Percentiles rank a stretch among this genome's conserved stretches.
Conservation (phyloP, 2,888 invertebrate genomes). For the Zygaena filipendulae region DNA sequence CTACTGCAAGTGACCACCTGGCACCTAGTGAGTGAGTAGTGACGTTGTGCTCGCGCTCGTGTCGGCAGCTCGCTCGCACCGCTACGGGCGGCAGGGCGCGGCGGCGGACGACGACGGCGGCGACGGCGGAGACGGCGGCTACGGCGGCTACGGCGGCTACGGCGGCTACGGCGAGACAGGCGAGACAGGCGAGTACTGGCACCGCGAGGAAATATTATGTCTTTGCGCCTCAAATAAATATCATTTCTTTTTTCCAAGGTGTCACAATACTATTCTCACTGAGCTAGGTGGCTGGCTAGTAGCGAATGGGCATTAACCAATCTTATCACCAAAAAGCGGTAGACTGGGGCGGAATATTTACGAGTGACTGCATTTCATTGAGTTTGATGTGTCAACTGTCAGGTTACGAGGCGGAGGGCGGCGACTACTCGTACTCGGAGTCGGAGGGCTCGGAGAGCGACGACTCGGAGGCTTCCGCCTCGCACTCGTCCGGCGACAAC, state of each 20-base stretch:
- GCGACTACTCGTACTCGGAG: constrained; percentile 45
- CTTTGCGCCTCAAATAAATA: too few relatives aligned
- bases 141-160: constrained; percentile 28
- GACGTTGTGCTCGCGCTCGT: constrained; percentile 10
- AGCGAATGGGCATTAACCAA: not conserved
- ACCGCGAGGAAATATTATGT: too few relatives aligned
- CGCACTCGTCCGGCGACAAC: constrained; percentile 28
- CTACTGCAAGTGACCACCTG: too few relatives aligned
- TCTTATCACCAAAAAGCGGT: too few relatives aligned
- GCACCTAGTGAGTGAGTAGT: not conserved
- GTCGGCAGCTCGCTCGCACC: constrained; percentile 81
- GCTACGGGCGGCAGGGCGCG: constrained; percentile 86
- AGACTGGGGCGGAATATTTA: too few relatives aligned
- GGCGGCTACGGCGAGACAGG: constrained; percentile 49
- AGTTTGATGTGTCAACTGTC: constrained; percentile 1
- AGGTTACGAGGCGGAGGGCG: constrained; percentile 65
- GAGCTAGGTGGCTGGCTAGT: too few relatives aligned
- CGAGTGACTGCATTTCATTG: too few relatives aligned
- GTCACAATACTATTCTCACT: too few relatives aligned
- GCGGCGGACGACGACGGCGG: constrained; percentile 74
- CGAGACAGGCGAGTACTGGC: too few relatives aligned
- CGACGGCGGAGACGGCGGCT: constrained; percentile 44
- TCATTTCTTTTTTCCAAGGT: too few relatives aligned
- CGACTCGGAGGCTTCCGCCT: constrained; percentile 33
- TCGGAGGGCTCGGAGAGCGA: constrained; percentile 61